Evolutionary conservation across 2,888 invertebrate species (phyloP), one percentile per base, ranked within the genome.

Genomic region (Leistus spinibarbis): DNA sequence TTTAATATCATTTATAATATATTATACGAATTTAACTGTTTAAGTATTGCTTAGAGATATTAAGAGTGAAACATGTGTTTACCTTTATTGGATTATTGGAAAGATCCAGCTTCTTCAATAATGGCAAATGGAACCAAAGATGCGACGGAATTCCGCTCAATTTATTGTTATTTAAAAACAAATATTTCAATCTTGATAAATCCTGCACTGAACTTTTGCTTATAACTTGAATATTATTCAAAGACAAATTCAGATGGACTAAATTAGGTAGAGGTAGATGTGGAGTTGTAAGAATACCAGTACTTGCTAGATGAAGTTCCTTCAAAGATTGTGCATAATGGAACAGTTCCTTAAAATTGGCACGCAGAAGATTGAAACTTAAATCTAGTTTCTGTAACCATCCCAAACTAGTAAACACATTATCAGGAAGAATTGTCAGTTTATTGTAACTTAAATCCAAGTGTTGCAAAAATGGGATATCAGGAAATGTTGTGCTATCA

Each of bases 331-430:
- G 95, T 68, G 95, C 90, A 85, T 95, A 95, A 83, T 95, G 93
- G 83, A 96, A 94, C 68, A 96, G 89, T 85, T 96, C 95, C 82
- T 95, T 94, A 83, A 95, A 91, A 87, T 95, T 95, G 77, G 95
- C 94, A 80, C 95, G 91, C 77, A 96, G 87, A 53, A 91, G 90
- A 86, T 96, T 96, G 79, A 90, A 91, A 79, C 94, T 93, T 67
- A 96, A 87, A 86, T 96, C 95, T 81, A 96, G 87, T 80, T 91
- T 91, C 79, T 95, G 90, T 77, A 95, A 86, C 79, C 92, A 91
- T 62, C 92, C 91, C 71, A 96, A 88, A 82, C 94, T 93, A 22
- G 93, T 93, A 84, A 96, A 96, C 19, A 95, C 95, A 84, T 95
- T 95, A 86, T 96, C 96, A 1, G 95, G 95, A 78, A 96, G 86